Conservation (phyloP, 2,888 invertebrate genomes). For the Pristionchus maxplancki region DNA sequence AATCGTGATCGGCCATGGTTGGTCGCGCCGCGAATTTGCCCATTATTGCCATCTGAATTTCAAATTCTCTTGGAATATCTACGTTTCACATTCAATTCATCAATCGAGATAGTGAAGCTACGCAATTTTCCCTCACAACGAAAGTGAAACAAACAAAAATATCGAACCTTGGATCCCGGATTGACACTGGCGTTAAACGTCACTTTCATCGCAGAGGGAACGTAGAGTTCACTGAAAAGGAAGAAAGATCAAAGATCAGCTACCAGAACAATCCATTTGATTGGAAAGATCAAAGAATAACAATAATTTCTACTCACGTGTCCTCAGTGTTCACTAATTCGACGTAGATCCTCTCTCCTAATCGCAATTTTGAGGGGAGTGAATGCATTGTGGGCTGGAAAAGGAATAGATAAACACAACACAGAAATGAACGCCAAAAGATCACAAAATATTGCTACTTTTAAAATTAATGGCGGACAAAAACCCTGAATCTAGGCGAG, state of each 20-base stretch:
- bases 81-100: background rate
- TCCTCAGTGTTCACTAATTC: conserved; percentile 58
- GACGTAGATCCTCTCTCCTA: conserved; percentile 67
- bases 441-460: too few relatives aligned
- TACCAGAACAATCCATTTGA: background rate
- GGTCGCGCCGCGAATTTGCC: conserved; percentile 40
- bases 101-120: background rate
- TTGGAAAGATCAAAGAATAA: background rate
- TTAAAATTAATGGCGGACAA: background rate
- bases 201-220: conserved; percentile 20
- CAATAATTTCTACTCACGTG: conserved; percentile 17
- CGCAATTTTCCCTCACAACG: too few relatives aligned
- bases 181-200: conserved; percentile 32
- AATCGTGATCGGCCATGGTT: conserved; percentile 46
- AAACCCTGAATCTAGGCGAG: too few relatives aligned
- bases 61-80: background rate
- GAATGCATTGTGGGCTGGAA: conserved; percentile 57
- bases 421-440: too few relatives aligned
- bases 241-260: conserved; percentile 18
- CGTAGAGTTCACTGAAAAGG: conserved; percentile 35
- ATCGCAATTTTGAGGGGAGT: conserved; percentile 63
- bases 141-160: too few relatives aligned
- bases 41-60: conserved; percentile 28
- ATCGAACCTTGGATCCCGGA: conserved; percentile 22
- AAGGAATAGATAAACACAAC: too few relatives aligned